phyloP scores from a whole-genome alignment of 1,140 invertebrate genomes.

The Scaptodrosophila lebanonensis region DNA sequence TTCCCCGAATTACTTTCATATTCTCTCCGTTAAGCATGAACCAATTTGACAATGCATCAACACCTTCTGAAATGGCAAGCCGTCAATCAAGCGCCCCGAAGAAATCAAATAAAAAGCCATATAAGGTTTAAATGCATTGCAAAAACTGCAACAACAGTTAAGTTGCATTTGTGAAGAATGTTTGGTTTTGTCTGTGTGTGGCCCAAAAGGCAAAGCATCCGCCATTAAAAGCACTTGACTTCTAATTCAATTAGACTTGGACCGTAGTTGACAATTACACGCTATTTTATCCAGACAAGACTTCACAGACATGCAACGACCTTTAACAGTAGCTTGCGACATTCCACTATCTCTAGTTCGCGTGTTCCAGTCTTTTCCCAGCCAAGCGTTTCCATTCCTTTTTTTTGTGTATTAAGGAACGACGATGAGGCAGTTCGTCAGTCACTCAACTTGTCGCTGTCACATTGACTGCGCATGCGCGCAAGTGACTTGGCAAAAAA shows the following conservation, averaged over 20 bases:
- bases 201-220: too few relatives aligned
- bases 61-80: slow-evolving; percentile 44
- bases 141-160: too few relatives aligned
- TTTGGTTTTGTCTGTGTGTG: slow-evolving; percentile 19
- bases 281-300: too few relatives aligned
- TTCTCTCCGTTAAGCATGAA: too few relatives aligned
- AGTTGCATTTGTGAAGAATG: slow-evolving; percentile 40
- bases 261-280: slow-evolving; percentile 2
- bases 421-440: slow-evolving; percentile 12
- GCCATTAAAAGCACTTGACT: too few relatives aligned
- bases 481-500: slow-evolving; percentile 51
- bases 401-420: neutral
- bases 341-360: slow-evolving; percentile 43
- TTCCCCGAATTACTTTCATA: slow-evolving; percentile 27
- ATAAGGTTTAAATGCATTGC: slow-evolving; percentile 61
- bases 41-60: slow-evolving; percentile 39
- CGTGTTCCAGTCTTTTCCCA: slow-evolving; percentile 46
- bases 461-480: slow-evolving; percentile 53
- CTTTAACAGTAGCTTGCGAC: slow-evolving; percentile 19
- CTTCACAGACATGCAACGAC: slow-evolving; percentile 35
- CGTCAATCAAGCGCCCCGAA: slow-evolving; percentile 54
- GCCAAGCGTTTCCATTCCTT: slow-evolving; percentile 59
- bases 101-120: slow-evolving; percentile 39
- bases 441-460: slow-evolving; percentile 29
- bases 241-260: slow-evolving; percentile 38